Conservation (phyloP, 2,113 vertebrate species). For the Lota lota region DNA sequence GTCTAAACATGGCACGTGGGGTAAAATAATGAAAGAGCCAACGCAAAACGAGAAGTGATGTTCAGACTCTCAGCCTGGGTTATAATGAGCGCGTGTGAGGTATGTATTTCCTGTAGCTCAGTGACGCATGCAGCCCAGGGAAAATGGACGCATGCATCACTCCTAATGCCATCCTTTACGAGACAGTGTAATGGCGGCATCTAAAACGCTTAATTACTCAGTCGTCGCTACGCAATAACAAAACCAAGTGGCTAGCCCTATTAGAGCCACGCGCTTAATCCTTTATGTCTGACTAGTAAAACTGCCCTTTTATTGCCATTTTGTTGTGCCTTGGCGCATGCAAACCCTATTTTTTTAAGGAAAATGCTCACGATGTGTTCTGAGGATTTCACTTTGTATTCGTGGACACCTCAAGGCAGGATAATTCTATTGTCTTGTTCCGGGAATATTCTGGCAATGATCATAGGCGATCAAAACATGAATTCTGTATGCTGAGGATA, state of each 20-base stretch:
- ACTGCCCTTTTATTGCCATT: slow-evolving; percentile 44
- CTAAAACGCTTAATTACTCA: slow-evolving; percentile 58
- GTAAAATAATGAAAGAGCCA: background rate
- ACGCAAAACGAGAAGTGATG: background rate
- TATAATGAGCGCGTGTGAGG: slow-evolving; percentile 28
- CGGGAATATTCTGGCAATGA: slow-evolving; percentile 32
- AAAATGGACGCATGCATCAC: slow-evolving; percentile 55
- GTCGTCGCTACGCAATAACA: slow-evolving; percentile 51
- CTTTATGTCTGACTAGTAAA: slow-evolving; percentile 42
- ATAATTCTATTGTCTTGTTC: slow-evolving; percentile 24
- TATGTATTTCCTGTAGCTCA: slow-evolving; percentile 47
- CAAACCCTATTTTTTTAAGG: slow-evolving; percentile 26
- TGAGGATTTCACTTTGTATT: slow-evolving; percentile 27
- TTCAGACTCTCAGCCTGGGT: slow-evolving; percentile 5
- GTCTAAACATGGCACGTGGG: background rate
- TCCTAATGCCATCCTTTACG: slow-evolving; percentile 57
- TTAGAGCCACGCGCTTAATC: slow-evolving; percentile 47
- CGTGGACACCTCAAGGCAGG: slow-evolving; percentile 2
- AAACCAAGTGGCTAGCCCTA: slow-evolving; percentile 46
- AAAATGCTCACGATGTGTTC: slow-evolving; percentile 11
- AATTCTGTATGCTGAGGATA: slow-evolving; percentile 23
- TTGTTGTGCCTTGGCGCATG: slow-evolving; percentile 42
- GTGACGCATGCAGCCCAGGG: slow-evolving; percentile 25
- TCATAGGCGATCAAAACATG: slow-evolving; percentile 35
- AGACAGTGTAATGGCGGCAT: slow-evolving; percentile 49